A percentile compares a stretch with the other conserved stretches of the same genome.
Evolutionary conservation across 2,888 invertebrate species (phyloP).

Genomic region (Diaperis boleti): DNA sequence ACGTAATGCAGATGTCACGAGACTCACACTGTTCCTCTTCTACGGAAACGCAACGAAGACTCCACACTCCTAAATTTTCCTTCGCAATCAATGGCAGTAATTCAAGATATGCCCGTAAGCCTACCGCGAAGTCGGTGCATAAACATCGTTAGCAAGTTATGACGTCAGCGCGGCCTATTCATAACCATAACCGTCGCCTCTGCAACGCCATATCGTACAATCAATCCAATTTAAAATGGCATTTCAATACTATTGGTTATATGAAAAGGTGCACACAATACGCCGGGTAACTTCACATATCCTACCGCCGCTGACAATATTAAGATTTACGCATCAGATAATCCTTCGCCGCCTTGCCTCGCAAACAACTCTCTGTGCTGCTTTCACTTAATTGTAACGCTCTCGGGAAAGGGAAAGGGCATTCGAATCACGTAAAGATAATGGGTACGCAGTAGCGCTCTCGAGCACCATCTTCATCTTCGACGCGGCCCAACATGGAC

Average conservation of each 20-base stretch:
- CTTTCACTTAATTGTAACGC: constrained; percentile 36
- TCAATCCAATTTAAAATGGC: constrained; percentile 64
- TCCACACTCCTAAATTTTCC: no score
- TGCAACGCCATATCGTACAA: constrained; percentile 60
- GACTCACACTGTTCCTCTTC: constrained; percentile 10
- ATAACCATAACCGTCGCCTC: constrained; percentile 34
- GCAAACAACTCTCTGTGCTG: constrained; percentile 8
- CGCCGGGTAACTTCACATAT: constrained; percentile 42
- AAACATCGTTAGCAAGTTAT: constrained; percentile 2
- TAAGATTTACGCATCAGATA: constrained; percentile 60
- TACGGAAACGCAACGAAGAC: no score
- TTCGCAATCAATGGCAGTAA: no score
- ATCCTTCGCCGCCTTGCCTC: constrained; percentile 35
- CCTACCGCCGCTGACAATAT: constrained; percentile 56
- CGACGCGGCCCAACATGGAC: constrained; percentile 47
- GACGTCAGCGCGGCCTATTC: constrained; percentile 27
- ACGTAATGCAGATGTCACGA: constrained; percentile 28
- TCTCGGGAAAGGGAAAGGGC: constrained; percentile 41
- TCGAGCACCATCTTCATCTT: constrained; percentile 31
- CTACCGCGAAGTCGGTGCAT: no score
- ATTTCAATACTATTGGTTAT: constrained; percentile 59
- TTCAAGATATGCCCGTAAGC: no score
- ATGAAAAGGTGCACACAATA: constrained; percentile 54
- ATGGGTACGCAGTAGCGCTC: constrained; percentile 19
- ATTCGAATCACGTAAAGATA: constrained; percentile 38